Conservation (phyloP, 92 coral and sea anemone species). For the Bergia puertoricense region DNA sequence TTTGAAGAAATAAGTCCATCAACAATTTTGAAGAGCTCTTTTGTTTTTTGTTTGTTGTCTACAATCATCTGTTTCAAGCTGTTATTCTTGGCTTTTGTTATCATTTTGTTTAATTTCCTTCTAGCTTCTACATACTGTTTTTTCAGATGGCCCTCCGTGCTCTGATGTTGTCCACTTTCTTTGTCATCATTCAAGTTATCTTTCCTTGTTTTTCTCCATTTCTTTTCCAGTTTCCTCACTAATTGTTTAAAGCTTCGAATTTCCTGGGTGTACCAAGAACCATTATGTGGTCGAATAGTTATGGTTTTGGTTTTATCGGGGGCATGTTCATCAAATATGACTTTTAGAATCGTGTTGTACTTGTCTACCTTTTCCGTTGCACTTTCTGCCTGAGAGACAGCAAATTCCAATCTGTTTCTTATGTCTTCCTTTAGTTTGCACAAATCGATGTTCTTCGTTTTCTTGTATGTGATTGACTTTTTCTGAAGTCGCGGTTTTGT, state of each 20-base stretch:
- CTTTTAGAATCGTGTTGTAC: not conserved
- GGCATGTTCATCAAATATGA: not conserved
- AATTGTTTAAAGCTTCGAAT: not conserved
- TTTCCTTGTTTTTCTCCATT: not conserved
- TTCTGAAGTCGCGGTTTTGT: not conserved
- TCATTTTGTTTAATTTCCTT: not conserved
- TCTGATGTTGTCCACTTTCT: not conserved
- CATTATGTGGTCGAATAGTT: not conserved
- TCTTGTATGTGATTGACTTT: not conserved
- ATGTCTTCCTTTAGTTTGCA: not conserved
- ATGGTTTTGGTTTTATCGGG: not conserved
- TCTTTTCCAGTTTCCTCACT: not conserved
- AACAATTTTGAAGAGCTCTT: not conserved
- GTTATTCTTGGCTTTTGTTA: not conserved
- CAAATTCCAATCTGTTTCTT: not conserved
- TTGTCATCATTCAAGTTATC: not conserved
- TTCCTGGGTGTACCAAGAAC: not conserved
- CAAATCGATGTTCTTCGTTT: not conserved
- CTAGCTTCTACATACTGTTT: not conserved
- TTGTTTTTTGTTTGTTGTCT: not conserved
- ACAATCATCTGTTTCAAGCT: not conserved
- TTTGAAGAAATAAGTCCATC: not conserved
- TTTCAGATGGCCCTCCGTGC: not conserved
- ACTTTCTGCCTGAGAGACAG: not conserved
- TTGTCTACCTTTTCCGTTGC: not conserved